Evolutionary conservation across 1,140 invertebrate genomes (phyloP).

Genomic region (Micrasema longulum): DNA sequence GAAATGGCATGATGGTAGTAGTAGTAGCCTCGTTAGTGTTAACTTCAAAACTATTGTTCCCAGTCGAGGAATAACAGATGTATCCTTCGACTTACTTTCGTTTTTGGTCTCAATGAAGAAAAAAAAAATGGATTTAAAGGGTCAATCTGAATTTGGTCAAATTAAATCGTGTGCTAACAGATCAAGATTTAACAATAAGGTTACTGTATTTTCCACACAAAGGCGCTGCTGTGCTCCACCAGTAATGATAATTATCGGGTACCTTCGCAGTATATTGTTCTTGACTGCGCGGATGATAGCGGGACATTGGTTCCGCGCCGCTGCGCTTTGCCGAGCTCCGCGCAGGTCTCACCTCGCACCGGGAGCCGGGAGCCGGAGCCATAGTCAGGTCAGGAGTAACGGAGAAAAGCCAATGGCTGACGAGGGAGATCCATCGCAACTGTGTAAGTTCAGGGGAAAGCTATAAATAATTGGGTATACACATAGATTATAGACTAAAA

Average conservation of each 20-base stretch:
- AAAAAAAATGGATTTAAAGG: neutral
- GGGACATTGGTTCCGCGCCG: slow-evolving; percentile 19
- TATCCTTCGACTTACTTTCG: too few species aligned
- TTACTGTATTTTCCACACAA: slow-evolving; percentile 19
- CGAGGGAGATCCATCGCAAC: neutral
- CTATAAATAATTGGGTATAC: too few species aligned
- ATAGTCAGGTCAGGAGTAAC: neutral
- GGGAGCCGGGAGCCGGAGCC: neutral
- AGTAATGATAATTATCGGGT: slow-evolving; percentile 3
- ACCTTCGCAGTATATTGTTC: neutral
- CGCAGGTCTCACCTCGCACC: neutral
- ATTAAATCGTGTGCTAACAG: slow-evolving; percentile 18
- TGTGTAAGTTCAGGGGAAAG: too few species aligned
- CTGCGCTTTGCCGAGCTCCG: neutral
- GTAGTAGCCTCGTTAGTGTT: too few species aligned
- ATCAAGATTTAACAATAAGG: slow-evolving; percentile 1
- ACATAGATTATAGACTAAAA: too few species aligned
- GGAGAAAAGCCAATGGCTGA: neutral
- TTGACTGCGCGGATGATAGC: slow-evolving; percentile 13
- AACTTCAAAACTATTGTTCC: too few species aligned
- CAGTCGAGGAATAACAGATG: too few species aligned
- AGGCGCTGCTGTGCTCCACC: slow-evolving; percentile 5
- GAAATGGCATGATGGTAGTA: too few species aligned
- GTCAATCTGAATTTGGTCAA: slow-evolving; percentile 9
- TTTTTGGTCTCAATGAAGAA: too few species aligned